Conservation (phyloP, 2,797 vertebrate genomes). For the Micromesistius poutassou region DNA sequence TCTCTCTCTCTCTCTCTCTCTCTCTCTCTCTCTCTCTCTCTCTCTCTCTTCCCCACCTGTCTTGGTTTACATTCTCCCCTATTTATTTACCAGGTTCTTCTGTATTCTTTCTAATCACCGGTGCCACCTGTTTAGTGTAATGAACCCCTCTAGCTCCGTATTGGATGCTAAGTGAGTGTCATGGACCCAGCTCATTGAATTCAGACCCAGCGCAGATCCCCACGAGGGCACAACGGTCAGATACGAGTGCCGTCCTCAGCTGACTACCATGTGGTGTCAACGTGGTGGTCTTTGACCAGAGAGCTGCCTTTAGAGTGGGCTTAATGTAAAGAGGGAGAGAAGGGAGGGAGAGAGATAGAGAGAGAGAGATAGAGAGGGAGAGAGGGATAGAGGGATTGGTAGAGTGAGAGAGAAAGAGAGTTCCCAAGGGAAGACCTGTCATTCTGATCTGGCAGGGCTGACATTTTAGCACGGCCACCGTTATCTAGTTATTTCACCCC, state of each 20-base stretch:
- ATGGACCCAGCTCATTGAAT: constrained; percentile 39
- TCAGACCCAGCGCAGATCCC: constrained; percentile 22
- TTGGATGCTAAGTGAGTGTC: constrained; percentile 30
- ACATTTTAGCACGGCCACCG: constrained; percentile 58
- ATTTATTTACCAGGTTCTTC: constrained; percentile 25
- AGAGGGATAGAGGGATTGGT: constrained; percentile 10
- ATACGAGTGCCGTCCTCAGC: constrained; percentile 23
- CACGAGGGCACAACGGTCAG: constrained; percentile 25
- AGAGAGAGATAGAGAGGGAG: no score
- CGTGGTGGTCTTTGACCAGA: neutral
- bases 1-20: neutral
- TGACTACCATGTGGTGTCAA: neutral
- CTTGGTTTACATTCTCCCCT: constrained; percentile 17
- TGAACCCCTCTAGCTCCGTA: constrained; percentile 43
- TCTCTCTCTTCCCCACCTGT: neutral
- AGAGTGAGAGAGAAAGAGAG: constrained; percentile 17
- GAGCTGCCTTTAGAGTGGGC: constrained; percentile 9
- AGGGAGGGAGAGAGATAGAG: no score
- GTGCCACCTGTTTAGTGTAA: constrained; percentile 59
- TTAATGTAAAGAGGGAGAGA: neutral
- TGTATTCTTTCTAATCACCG: constrained; percentile 50
- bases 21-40: constrained; percentile 6
- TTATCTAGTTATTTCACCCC: constrained; percentile 52
- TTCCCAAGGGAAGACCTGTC: constrained; percentile 50
- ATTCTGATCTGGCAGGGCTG: constrained; percentile 64